Evolutionary conservation across 2,888 invertebrate genomes (phyloP).

Genomic region (Agrilus mali): DNA sequence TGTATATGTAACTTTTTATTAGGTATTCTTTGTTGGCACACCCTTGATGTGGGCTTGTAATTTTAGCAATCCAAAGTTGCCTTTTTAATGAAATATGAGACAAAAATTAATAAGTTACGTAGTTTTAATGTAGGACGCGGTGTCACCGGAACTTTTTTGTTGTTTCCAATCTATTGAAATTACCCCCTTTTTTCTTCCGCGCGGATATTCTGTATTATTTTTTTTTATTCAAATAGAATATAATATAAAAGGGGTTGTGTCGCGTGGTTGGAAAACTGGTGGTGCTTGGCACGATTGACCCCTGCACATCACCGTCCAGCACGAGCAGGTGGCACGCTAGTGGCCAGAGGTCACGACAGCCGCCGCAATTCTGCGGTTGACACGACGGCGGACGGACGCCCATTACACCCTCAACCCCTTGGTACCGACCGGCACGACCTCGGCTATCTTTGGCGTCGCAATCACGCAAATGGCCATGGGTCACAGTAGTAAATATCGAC

Average conservation of each 20-base stretch:
- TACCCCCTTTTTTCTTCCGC: too few relatives aligned
- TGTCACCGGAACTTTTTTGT: too few relatives aligned
- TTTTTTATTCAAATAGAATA: not conserved
- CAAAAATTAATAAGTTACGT: too few relatives aligned
- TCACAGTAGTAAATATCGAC: conserved; percentile 30
- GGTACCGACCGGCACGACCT: conserved; percentile 24
- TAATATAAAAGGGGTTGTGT: not conserved
- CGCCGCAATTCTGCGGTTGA: conserved; percentile 14
- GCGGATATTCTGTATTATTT: too few relatives aligned
- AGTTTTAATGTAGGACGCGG: too few relatives aligned
- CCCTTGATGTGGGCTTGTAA: too few relatives aligned
- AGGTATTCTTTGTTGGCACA: too few relatives aligned
- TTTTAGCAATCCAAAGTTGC: too few relatives aligned
- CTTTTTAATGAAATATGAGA: too few relatives aligned
- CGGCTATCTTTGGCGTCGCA: conserved; percentile 16
- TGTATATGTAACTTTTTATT: too few relatives aligned
- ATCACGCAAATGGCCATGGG: conserved; percentile 35
- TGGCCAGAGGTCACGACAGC: conserved; percentile 32
- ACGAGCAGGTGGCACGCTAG: conserved; percentile 24
- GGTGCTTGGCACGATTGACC: conserved; percentile 27
- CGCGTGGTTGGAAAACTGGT: conserved; percentile 11
- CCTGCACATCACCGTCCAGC: conserved; percentile 12
- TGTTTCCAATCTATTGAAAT: too few relatives aligned
- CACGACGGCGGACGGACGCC: conserved; percentile 11
- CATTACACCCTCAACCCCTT: conserved; percentile 11